These are phyloP conservation scores for Hoplostethus mediterraneus DNA, from an alignment of 2,797 vertebrate species.

Conservation along the genomic window DNA sequence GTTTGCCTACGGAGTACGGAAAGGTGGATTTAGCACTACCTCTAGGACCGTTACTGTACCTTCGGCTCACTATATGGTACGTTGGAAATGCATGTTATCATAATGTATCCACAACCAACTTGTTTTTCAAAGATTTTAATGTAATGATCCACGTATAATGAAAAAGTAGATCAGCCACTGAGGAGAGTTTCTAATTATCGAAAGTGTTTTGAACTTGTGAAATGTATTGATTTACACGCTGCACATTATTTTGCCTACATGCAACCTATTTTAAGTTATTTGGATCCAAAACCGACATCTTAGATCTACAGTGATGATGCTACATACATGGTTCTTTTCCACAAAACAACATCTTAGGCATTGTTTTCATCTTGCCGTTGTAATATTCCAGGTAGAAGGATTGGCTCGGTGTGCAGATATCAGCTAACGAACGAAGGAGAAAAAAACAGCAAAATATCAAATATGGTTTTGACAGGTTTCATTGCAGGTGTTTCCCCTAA, in stretches of 20 bases:
- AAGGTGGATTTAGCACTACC: constrained; percentile 60
- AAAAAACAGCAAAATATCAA: constrained; percentile 27
- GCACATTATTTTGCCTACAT: constrained; percentile 10
- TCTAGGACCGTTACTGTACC: constrained; percentile 55
- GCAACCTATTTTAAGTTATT: not conserved
- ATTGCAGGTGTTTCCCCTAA: constrained; percentile 40
- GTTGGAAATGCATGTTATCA: constrained; percentile 51
- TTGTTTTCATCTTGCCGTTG: constrained; percentile 21
- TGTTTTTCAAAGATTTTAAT: not conserved
- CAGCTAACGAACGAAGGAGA: constrained; percentile 6
- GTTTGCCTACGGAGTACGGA: constrained; percentile 43
- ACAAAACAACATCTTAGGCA: not conserved
- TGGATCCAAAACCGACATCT: constrained; percentile 3
- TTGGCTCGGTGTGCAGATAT: constrained; percentile 18
- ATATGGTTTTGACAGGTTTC: constrained; percentile 39
- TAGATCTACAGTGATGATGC: not conserved
- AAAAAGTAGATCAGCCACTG: not conserved
- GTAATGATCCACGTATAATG: not conserved
- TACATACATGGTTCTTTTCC: not conserved
- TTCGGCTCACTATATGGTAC: constrained; percentile 62
- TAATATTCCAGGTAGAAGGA: constrained; percentile 13
- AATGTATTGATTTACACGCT: not conserved
- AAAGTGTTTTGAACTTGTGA: too few species aligned
- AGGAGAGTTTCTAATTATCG: not conserved
- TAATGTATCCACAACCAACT: constrained; percentile 22